Evolutionary conservation across 1,140 invertebrate species (phyloP).

Genomic region (Drosophila sucinea): DNA sequence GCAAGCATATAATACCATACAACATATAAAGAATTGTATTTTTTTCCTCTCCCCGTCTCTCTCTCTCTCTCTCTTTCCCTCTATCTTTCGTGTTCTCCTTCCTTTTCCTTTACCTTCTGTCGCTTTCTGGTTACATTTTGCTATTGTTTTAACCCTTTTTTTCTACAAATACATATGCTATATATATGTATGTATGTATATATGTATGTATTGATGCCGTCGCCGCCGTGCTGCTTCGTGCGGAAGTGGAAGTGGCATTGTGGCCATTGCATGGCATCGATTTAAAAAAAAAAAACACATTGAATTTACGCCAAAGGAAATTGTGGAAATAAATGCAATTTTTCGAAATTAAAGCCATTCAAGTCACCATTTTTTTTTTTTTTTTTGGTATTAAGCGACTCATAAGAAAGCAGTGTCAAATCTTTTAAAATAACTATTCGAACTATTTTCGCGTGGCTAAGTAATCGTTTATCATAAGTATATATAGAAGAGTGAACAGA

Average conservation of each 20-base stretch:
- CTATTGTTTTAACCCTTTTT: slow-evolving; percentile 78
- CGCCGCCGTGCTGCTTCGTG: slow-evolving; percentile 42
- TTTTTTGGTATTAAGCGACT: neutral
- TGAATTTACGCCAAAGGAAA: slow-evolving; percentile 49
- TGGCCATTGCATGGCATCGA: slow-evolving; percentile 66
- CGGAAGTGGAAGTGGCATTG: slow-evolving; percentile 63
- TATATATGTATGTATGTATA: slow-evolving; percentile 12
- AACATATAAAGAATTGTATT: slow-evolving; percentile 71
- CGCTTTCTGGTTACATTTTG: slow-evolving; percentile 52
- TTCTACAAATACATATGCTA: neutral
- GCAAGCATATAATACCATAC: slow-evolving; percentile 54
- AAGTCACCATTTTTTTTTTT: neutral
- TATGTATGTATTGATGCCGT: slow-evolving; percentile 43
- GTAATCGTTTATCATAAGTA: no score
- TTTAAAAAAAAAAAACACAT: slow-evolving; percentile 53
- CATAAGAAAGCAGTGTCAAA: neutral
- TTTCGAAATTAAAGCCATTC: neutral
- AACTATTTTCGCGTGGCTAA: no score
- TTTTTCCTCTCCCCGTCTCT: slow-evolving; percentile 24
- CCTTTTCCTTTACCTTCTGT: slow-evolving; percentile 2
- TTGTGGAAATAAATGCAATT: slow-evolving; percentile 14
- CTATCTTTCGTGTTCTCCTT: neutral
- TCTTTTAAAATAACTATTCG: no score
- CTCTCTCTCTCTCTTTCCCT: neutral
- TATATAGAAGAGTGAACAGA: no score